A percentile compares a stretch with the other conserved stretches of the same genome.
Evolutionary conservation across 1,140 invertebrate species (phyloP).

Genomic region (Sinella curviseta): DNA sequence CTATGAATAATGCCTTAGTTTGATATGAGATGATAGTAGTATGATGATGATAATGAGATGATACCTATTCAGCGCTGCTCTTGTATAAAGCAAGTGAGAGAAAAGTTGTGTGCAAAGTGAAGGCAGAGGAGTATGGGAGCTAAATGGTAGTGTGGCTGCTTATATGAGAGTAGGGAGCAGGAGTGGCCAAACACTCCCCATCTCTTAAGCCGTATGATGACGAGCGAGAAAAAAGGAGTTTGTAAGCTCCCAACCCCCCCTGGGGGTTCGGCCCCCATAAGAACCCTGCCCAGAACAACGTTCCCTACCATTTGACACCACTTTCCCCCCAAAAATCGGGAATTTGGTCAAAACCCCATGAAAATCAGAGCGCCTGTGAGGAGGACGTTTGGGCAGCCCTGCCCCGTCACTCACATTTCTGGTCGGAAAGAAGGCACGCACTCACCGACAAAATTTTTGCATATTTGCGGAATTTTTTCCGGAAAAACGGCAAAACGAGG

Average conservation of each 20-base stretch:
- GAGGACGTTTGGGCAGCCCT: constrained; percentile 7
- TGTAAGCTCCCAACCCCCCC: not conserved
- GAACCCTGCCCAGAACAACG: not conserved
- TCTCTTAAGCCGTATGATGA: not conserved
- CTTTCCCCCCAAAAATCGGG: not conserved
- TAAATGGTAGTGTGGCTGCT: not conserved
- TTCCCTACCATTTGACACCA: not conserved
- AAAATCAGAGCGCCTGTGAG: not conserved
- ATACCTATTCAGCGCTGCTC: too few relatives aligned
- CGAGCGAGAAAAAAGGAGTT: not conserved
- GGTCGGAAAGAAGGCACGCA: not conserved
- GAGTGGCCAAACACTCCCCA: not conserved
- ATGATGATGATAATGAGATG: too few relatives aligned
- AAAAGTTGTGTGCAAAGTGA: not conserved
- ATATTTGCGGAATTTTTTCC: not conserved
- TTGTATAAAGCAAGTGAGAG: too few relatives aligned
- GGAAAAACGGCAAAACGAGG: not conserved
- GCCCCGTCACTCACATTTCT: not conserved
- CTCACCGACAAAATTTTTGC: not conserved
- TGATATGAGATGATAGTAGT: too few relatives aligned
- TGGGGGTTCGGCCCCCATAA: not conserved
- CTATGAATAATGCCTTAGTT: too few relatives aligned
- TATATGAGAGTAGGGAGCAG: constrained; percentile 1
- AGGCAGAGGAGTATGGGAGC: not conserved
- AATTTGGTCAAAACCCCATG: not conserved